Evolutionary conservation across 35 echinoderm and acorn worm genomes (phyloP).

Genomic region (Anneissia japonica): DNA sequence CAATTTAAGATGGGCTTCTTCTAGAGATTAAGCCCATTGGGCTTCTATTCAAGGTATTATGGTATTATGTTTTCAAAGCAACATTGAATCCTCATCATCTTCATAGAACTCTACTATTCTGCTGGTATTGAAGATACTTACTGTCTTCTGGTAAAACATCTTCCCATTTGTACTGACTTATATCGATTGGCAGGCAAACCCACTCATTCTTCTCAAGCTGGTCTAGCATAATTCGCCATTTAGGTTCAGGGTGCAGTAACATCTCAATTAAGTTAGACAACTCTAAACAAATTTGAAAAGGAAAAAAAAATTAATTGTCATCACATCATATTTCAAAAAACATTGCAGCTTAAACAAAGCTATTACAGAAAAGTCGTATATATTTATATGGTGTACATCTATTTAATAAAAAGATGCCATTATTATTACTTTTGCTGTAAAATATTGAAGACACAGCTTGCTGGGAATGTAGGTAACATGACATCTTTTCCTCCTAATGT

Average conservation of each 20-base stretch:
- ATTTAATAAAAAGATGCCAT: no score
- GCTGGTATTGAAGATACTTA: constrained; percentile 40
- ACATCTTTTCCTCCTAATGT: no score
- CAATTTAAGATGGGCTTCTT: no score
- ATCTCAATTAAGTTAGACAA: constrained; percentile 78
- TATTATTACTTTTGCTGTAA: no score
- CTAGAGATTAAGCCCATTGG: no score
- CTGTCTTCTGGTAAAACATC: constrained; percentile 60
- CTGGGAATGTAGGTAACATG: background rate
- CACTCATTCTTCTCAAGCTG: constrained; percentile 63
- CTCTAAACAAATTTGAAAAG: constrained; percentile 23
- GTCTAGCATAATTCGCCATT: constrained; percentile 69
- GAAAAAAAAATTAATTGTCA: background rate
- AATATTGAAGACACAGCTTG: background rate
- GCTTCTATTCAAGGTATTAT: no score
- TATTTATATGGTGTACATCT: no score
- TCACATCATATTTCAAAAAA: no score
- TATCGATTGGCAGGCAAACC: constrained; percentile 59
- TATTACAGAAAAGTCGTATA: no score
- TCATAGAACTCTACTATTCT: no score
- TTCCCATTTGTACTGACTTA: constrained; percentile 79
- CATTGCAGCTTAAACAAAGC: no score
- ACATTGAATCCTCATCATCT: background rate
- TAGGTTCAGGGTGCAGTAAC: constrained; percentile 88
- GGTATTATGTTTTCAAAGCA: background rate